These are phyloP conservation scores for Drosophila asahinai DNA, from an alignment of 1,140 invertebrate species.

Conservation along the genomic window DNA sequence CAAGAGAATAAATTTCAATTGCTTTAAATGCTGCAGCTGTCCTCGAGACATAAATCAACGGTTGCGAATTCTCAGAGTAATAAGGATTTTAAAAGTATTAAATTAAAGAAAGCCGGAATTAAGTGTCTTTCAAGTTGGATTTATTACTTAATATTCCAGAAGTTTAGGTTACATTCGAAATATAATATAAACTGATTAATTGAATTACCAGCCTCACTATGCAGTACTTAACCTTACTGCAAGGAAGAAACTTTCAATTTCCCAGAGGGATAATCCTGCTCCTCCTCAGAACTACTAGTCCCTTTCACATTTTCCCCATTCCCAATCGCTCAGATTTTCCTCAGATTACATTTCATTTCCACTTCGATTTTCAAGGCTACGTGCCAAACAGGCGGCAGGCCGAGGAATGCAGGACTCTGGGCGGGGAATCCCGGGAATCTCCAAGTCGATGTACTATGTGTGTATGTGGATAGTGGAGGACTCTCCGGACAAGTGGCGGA, in stretches of 20 bases:
- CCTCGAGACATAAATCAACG: background rate
- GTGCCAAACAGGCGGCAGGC: slow-evolving; percentile 21
- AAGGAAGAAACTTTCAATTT: slow-evolving; percentile 12
- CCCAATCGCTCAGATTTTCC: slow-evolving; percentile 20
- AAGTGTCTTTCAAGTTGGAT: no score
- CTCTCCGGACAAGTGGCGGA: background rate
- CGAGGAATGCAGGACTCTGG: slow-evolving; percentile 3
- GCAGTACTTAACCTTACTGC: background rate
- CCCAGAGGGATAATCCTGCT: background rate
- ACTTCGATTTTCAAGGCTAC: slow-evolving; percentile 30
- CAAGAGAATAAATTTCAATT: background rate
- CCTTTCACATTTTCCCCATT: slow-evolving; percentile 10
- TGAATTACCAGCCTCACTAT: background rate
- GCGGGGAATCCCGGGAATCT: slow-evolving; percentile 13
- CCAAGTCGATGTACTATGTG: background rate
- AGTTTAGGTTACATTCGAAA: no score
- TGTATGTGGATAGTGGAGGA: background rate
- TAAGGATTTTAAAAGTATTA: background rate
- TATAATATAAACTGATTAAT: background rate
- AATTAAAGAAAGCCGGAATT: no score
- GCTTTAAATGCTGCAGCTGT: background rate
- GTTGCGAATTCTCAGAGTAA: background rate
- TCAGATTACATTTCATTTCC: slow-evolving; percentile 25
- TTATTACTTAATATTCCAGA: no score
- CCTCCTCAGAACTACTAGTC: background rate